Percentiles rank a stretch among this genome's conserved stretches.
phyloP scores from a whole-genome alignment of 2,888 invertebrate species.

The Acanthosepion lycidas region DNA sequence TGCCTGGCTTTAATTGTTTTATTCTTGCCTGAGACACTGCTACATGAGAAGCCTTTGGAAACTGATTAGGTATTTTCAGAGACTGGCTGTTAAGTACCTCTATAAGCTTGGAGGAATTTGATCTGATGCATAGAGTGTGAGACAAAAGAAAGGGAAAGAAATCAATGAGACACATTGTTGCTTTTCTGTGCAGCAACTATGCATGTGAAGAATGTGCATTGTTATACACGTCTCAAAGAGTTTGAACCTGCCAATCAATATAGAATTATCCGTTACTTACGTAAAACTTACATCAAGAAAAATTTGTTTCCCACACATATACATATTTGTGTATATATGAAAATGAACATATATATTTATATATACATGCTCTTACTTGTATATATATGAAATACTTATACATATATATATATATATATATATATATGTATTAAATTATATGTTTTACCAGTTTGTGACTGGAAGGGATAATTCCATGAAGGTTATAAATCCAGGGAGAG shows the following conservation, averaged over 20 bases:
- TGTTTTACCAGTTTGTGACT: no score
- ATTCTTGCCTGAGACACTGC: background rate
- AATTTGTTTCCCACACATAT: no score
- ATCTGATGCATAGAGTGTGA: background rate
- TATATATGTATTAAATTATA: no score
- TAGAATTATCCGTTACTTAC: background rate
- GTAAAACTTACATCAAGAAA: no score
- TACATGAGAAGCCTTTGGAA: background rate
- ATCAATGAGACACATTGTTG: background rate
- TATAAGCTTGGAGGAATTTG: background rate
- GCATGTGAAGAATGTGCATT: background rate
- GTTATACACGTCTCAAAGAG: background rate
- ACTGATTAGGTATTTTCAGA: background rate
- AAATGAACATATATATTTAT: background rate
- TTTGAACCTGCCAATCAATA: background rate
- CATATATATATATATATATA: no score
- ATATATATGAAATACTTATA: no score
- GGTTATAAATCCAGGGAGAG: no score
- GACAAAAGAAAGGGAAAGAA: background rate
- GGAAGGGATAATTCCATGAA: no score
- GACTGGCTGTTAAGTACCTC: background rate
- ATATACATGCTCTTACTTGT: no score
- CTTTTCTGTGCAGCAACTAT: background rate
- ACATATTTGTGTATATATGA: no score
- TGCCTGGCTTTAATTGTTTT: background rate